Conservation (phyloP, 2,888 invertebrate genomes). For the Taphrorychus bicolor region DNA sequence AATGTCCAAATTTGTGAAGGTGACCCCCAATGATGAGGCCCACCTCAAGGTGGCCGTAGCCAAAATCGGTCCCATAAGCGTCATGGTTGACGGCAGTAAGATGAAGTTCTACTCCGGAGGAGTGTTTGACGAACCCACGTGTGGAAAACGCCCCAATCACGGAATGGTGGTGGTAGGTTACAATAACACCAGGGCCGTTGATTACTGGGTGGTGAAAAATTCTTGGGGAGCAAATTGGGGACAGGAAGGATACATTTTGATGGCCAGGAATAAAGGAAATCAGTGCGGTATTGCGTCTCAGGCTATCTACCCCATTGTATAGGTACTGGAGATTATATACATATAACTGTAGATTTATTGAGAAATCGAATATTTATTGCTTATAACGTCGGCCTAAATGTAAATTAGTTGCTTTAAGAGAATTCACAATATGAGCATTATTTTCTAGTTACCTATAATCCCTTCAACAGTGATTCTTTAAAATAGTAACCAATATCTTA, state of each 20-base stretch:
- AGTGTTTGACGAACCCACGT: constrained; percentile 58
- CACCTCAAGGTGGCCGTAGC: constrained; percentile 1
- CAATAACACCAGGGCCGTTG: constrained; percentile 62
- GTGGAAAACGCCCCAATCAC: constrained; percentile 79
- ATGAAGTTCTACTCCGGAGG: constrained; percentile 20
- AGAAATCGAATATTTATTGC: no score
- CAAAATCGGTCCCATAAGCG: constrained; percentile 4
- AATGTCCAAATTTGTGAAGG: background rate
- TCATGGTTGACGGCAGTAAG: background rate
- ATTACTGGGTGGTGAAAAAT: constrained; percentile 75
- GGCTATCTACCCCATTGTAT: background rate
- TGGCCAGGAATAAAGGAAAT: constrained; percentile 62
- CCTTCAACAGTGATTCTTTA: no score
- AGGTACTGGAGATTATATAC: no score
- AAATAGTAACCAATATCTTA: no score
- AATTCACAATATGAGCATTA: no score
- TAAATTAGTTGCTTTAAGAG: no score
- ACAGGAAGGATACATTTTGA: constrained; percentile 51
- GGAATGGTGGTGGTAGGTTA: constrained; percentile 81
- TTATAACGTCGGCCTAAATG: no score
- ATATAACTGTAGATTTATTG: no score
- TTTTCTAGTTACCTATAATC: no score
- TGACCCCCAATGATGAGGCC: background rate
- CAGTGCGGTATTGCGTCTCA: constrained; percentile 82
- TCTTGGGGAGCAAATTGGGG: constrained; percentile 64